Percentiles rank a stretch among this genome's conserved stretches.
Conservation (phyloP, 1,140 invertebrate genomes). For the Holcopasites calliopsidis region DNA sequence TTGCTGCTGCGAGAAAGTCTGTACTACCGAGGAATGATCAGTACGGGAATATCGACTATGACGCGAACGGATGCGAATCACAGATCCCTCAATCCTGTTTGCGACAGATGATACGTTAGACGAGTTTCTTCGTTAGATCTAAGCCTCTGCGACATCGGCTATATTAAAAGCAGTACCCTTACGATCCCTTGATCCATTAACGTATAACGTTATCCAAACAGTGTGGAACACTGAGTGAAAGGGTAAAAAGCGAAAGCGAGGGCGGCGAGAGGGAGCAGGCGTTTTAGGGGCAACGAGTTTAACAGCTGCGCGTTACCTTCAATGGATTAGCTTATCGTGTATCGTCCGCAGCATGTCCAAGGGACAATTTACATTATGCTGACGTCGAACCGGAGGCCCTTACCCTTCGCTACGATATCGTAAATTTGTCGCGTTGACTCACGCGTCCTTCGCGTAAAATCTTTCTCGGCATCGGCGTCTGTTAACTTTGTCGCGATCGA, state of each 20-base stretch:
- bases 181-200: not conserved
- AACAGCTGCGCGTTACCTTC: constrained; percentile 22
- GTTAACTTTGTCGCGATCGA: constrained; percentile 13
- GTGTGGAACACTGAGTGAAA: not conserved
- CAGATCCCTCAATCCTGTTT: no score
- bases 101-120: no score
- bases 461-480: not conserved
- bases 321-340: constrained; percentile 44
- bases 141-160: no score
- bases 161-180: not conserved
- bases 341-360: constrained; percentile 20
- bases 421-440: constrained; percentile 38
- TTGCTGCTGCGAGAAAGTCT: not conserved
- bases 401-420: not conserved
- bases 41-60: not conserved
- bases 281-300: not conserved
- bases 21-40: not conserved
- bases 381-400: constrained; percentile 1
- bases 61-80: no score
- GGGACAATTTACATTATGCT: constrained; percentile 42
- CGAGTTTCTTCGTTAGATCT: no score
- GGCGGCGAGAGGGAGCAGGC: not conserved
- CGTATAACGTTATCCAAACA: not conserved
- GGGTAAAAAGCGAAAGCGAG: not conserved
- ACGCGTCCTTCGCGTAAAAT: not conserved